Evolutionary conservation across 2,888 invertebrate species (phyloP).

Genomic region (Pristionchus arcanus): DNA sequence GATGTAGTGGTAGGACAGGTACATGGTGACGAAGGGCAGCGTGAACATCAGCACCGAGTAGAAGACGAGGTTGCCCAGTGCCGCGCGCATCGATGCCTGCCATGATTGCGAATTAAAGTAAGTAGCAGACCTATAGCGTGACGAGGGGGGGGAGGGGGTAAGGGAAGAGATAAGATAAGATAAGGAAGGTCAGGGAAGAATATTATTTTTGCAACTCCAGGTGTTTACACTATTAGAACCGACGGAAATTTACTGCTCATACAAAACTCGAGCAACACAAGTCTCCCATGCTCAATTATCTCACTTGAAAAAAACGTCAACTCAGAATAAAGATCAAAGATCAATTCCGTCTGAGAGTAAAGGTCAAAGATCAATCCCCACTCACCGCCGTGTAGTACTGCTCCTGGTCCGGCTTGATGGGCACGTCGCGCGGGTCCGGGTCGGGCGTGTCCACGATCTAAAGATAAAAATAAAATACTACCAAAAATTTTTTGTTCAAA

Average conservation of each 20-base stretch:
- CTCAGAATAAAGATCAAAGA: no score
- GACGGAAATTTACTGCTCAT: no score
- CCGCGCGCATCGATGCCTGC: conserved; percentile 59
- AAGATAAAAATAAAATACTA: background rate
- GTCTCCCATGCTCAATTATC: no score
- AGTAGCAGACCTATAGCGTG: no score
- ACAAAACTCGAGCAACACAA: no score
- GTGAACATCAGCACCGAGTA: conserved; percentile 74
- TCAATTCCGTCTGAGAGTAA: background rate
- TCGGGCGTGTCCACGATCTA: conserved; percentile 49
- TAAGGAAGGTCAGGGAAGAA: background rate
- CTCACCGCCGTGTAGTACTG: conserved; percentile 63
- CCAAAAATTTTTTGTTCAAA: background rate
- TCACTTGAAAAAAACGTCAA: no score
- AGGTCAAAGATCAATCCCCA: no score
- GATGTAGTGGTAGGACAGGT: conserved; percentile 69
- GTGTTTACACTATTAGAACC: no score
- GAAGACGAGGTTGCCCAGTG: conserved; percentile 67
- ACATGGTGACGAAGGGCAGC: conserved; percentile 72
- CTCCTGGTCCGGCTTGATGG: conserved; percentile 56
- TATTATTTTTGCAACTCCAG: background rate
- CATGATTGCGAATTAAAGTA: no score
- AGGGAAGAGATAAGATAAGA: no score
- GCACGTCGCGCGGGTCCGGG: conserved; percentile 49
- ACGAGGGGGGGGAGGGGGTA: no score